Conservation (phyloP, 1,140 invertebrate species). For the Anthonomus grandis region DNA sequence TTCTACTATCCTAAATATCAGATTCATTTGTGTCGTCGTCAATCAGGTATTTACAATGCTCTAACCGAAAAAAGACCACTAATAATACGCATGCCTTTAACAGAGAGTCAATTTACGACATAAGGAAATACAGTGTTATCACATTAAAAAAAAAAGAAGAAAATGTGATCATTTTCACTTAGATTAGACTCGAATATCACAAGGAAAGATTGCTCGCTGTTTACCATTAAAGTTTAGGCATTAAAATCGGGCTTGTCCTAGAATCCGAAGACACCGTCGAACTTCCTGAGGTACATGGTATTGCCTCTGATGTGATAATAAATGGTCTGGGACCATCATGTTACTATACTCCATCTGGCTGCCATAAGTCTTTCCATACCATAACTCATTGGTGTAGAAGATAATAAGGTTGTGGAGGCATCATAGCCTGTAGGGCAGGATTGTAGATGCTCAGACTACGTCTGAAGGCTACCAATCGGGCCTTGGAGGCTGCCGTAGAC, state of each 20-base stretch:
- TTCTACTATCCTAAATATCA: too few relatives aligned
- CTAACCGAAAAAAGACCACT: too few relatives aligned
- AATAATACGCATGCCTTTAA: too few relatives aligned
- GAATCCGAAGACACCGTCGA: conserved; percentile 25
- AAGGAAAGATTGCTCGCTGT: background rate
- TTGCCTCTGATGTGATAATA: conserved; percentile 33
- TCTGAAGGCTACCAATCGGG: conserved; percentile 83
- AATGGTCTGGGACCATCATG: conserved; percentile 47
- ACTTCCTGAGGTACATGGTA: conserved; percentile 1
- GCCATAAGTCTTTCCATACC: conserved; percentile 53
- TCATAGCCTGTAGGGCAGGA: conserved; percentile 57
- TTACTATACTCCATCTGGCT: conserved; percentile 45
- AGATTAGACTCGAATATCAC: background rate
- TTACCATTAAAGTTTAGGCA: conserved; percentile 10
- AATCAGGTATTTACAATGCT: too few relatives aligned
- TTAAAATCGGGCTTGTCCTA: conserved; percentile 48
- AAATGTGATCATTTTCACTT: too few relatives aligned
- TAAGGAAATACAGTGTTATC: too few relatives aligned
- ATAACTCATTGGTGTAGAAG: conserved; percentile 49
- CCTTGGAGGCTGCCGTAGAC: conserved; percentile 81
- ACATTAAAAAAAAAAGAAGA: too few relatives aligned
- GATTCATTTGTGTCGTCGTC: too few relatives aligned
- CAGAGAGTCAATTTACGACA: too few relatives aligned
- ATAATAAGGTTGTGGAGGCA: conserved; percentile 50
- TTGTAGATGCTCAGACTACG: conserved; percentile 55